phyloP scores from a whole-genome alignment of 1,140 invertebrate genomes.

The Saccostrea cuccullata region DNA sequence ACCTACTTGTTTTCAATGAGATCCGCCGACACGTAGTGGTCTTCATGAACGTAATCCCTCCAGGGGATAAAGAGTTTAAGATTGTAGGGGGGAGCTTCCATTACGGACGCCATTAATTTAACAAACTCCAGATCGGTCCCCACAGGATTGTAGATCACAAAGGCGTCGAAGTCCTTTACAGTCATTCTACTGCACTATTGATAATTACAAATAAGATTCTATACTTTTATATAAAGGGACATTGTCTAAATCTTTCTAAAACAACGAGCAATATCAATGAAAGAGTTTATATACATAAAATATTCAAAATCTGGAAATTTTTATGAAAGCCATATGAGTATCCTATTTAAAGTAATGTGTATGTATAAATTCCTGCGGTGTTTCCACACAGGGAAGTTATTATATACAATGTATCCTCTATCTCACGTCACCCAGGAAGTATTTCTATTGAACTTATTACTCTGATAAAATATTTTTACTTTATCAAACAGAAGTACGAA shows the following conservation, averaged over 20 bases:
- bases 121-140: conserved; percentile 29
- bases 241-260: no score
- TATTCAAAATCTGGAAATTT: neutral
- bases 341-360: neutral
- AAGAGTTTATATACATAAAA: neutral
- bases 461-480: no score
- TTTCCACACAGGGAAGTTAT: no score
- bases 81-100: conserved; percentile 35
- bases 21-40: conserved; percentile 16
- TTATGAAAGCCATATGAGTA: neutral
- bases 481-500: no score
- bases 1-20: conserved; percentile 40
- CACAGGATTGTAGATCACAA: conserved; percentile 34
- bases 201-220: neutral
- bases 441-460: no score
- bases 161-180: conserved; percentile 5
- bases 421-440: no score
- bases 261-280: no score
- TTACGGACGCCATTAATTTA: neutral
- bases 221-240: no score
- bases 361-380: no score
- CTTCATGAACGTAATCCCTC: neutral
- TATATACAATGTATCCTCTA: no score
- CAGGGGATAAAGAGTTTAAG: conserved; percentile 28
- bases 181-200: neutral